Percentiles rank a stretch among this genome's conserved stretches.
Evolutionary conservation across 2,797 vertebrate genomes (phyloP).

Genomic region (Setipinna tenuifilis): DNA sequence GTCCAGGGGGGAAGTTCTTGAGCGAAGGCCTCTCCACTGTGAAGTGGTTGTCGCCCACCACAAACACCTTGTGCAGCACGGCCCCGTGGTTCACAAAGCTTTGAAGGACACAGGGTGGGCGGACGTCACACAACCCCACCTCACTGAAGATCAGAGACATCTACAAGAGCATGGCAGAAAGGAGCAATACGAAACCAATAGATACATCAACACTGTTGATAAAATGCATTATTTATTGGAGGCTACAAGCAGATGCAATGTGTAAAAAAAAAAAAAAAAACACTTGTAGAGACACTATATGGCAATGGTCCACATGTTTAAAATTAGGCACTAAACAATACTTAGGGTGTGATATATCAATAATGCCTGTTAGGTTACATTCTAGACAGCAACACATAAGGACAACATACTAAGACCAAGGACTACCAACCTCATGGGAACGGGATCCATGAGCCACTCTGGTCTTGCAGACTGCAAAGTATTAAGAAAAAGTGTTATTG

Average conservation of each 20-base stretch:
- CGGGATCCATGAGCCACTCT: conserved; percentile 75
- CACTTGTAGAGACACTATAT: neutral
- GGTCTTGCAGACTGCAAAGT: conserved; percentile 76
- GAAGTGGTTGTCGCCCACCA: conserved; percentile 75
- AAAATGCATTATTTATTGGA: neutral
- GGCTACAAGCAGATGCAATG: neutral
- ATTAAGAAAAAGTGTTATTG: conserved; percentile 30
- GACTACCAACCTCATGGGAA: conserved; percentile 72
- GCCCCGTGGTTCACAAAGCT: conserved; percentile 80
- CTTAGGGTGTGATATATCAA: neutral
- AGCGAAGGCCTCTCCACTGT: conserved; percentile 77
- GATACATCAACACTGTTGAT: neutral
- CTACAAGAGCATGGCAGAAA: conserved; percentile 41
- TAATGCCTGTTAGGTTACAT: neutral
- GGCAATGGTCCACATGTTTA: neutral
- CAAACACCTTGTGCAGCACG: conserved; percentile 78
- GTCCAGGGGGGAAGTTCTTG: conserved; percentile 75
- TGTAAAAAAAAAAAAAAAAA: neutral
- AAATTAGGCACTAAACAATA: too few species aligned
- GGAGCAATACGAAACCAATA: neutral
- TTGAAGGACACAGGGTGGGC: conserved; percentile 76
- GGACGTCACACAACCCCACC: conserved; percentile 62
- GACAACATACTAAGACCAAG: too few species aligned
- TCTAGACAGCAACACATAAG: neutral
- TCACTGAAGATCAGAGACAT: conserved; percentile 78